Base-by-base conservation (phyloP, 2,888 invertebrate species). In the Chymomyza fuscimana region DNA sequence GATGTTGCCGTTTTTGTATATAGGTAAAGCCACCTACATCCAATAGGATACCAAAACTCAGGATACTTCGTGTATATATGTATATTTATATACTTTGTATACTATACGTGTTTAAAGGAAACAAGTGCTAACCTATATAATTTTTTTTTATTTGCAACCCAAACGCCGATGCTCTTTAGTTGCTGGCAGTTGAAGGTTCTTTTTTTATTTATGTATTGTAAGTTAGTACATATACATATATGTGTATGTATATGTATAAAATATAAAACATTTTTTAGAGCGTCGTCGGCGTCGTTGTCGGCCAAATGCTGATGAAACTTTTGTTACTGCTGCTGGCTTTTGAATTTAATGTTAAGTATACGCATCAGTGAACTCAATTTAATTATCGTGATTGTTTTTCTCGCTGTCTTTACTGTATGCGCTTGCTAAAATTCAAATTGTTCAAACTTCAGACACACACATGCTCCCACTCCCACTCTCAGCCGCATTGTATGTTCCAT, bases 281-380 rank as follows among this genome's bases (percentile, higher is more conserved):
- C 69, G 51, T 52, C 32, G 70, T 15, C 60, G 58, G 22, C 54
- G 52, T 12, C 59, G 65, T 51, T 56, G 61, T 25, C 22, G 19
- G 40, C 58, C 16, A 36, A 54, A 56, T 46, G 63, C 10, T 7
- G 62, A 73, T 75, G 76, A 76, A 72, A 72, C 76, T 78, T 80
- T 78, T 78, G 73, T 58, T 22, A 54, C 22, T 22, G 54, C 16
- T 16, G 54, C 54, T 22, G 40, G 76, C 72, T 82, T 80, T 46
- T 81, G 74, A 77, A 78, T 79, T 87, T 79, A 86, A 84, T 84
- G 90, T 89, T 89, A 85, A 89, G 89, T 89, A 87, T 88, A 90
- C 90, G 90, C 89, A 90, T 89, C 89, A 89, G 89, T 89, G 88
- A 87, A 83, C 86, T 76, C 83, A 82, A 88, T 88, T 88, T 85